Evolutionary conservation across 2,113 vertebrate species (phyloP).

Genomic region (Choloepus hoffmanni): DNA sequence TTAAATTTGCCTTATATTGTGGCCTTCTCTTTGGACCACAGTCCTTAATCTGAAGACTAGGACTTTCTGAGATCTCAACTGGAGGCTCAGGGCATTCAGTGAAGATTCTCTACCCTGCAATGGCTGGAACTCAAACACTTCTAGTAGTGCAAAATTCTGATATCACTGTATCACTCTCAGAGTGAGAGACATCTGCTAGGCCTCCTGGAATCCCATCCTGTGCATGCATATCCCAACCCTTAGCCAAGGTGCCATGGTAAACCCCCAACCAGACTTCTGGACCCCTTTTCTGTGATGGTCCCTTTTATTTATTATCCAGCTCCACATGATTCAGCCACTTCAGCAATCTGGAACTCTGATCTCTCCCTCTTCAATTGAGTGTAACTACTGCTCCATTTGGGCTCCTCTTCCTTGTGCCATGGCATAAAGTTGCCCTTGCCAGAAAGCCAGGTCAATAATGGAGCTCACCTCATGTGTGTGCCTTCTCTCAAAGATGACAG

Average conservation of each 20-base stretch:
- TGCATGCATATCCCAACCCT: accelerated
- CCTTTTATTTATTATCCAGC: background rate
- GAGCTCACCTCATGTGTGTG: background rate
- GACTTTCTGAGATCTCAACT: background rate
- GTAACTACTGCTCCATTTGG: background rate
- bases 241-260: background rate
- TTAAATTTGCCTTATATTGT: background rate
- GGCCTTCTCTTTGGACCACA: background rate
- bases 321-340: background rate
- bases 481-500: background rate
- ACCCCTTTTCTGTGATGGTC: background rate
- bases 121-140: background rate
- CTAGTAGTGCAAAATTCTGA: background rate
- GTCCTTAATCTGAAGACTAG: background rate
- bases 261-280: background rate
- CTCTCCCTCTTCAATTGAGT: background rate
- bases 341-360: background rate
- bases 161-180: background rate
- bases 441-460: background rate
- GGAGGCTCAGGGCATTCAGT: background rate
- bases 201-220: background rate
- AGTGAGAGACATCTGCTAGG: background rate
- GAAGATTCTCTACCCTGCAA: background rate
- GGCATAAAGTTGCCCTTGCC: background rate
- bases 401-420: background rate